A percentile compares a stretch with the other conserved stretches of the same genome.
These are phyloP conservation scores for Phrynocephalus forsythii DNA, from an alignment of 2,797 vertebrate species.

Conservation along the genomic window DNA sequence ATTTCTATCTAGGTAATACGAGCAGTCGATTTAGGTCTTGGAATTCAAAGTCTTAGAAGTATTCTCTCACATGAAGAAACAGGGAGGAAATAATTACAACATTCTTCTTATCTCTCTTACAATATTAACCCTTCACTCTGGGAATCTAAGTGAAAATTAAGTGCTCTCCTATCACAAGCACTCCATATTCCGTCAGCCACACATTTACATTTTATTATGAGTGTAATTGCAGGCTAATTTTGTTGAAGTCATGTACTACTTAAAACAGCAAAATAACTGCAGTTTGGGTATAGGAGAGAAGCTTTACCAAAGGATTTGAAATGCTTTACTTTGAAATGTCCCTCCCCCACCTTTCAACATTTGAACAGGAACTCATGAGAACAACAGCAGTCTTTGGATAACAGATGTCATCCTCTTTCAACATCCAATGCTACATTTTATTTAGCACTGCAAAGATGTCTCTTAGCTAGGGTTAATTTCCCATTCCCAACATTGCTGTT, in stretches of 20 bases:
- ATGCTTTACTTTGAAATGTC: constrained; percentile 45
- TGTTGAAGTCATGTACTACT: constrained; percentile 77
- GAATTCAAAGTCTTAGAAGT: constrained; percentile 70
- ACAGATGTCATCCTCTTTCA: background rate
- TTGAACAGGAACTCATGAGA: constrained; percentile 73
- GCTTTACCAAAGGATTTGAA: constrained; percentile 67
- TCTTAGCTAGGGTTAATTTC: background rate
- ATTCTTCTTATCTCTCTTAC: constrained; percentile 68
- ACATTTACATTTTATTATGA: constrained; percentile 80
- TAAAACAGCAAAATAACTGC: constrained; percentile 78
- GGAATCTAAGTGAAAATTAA: constrained; percentile 75
- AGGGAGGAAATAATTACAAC: constrained; percentile 73
- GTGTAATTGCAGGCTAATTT: constrained; percentile 81
- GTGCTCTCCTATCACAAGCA: constrained; percentile 68
- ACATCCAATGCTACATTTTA: background rate
- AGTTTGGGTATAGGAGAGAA: constrained; percentile 72
- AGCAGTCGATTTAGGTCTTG: constrained; percentile 65
- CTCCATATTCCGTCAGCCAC: constrained; percentile 73
- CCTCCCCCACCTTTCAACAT: constrained; percentile 61
- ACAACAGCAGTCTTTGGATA: constrained; percentile 21
- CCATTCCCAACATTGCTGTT: no score
- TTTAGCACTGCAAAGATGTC: background rate
- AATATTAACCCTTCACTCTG: constrained; percentile 78
- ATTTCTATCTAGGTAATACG: constrained; percentile 64
- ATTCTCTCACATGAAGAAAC: constrained; percentile 68